Percentiles rank a stretch among this genome's conserved stretches.
phyloP scores from a whole-genome alignment of 2,888 invertebrate species.

The Andrena minutula region DNA sequence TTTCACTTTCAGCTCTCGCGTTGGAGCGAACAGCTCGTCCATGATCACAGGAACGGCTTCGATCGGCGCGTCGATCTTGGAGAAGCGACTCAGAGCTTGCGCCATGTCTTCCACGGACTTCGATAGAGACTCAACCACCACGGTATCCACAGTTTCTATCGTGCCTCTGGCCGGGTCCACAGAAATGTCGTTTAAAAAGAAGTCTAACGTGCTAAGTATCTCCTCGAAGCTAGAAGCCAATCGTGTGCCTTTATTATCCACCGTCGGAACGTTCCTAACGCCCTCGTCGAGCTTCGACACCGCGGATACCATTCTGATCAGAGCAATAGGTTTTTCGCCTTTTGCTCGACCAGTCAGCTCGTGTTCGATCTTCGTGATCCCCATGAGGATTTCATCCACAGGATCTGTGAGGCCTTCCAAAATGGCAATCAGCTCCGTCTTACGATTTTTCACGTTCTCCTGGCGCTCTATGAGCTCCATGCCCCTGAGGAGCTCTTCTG shows the following conservation, averaged over 20 bases:
- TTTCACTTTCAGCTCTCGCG: constrained; percentile 77
- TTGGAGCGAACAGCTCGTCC: constrained; percentile 69
- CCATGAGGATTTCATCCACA: constrained; percentile 83
- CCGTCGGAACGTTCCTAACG: constrained; percentile 29
- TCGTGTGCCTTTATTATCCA: constrained; percentile 19
- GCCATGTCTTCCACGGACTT: constrained; percentile 78
- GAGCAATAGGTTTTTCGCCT: constrained; percentile 76
- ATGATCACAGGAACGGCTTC: constrained; percentile 41
- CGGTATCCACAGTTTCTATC: constrained; percentile 80
- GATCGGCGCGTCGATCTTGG: constrained; percentile 43
- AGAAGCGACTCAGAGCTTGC: constrained; percentile 59
- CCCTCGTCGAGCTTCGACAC: constrained; percentile 71
- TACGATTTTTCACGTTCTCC: constrained; percentile 65
- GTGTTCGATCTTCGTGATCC: constrained; percentile 79
- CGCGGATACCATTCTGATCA: constrained; percentile 77
- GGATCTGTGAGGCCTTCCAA: constrained; percentile 85
- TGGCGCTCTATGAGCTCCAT: constrained; percentile 79
- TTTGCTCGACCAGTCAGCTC: constrained; percentile 76
- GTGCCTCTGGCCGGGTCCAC: constrained; percentile 75
- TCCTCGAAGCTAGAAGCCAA: constrained; percentile 53
- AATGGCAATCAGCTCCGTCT: constrained; percentile 78
- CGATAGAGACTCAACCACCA: constrained; percentile 80
- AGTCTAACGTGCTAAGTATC: constrained; percentile 64
- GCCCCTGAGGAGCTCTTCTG: constrained; percentile 81
- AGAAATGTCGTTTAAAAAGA: constrained; percentile 70